Evolutionary conservation across 2,888 invertebrate genomes (phyloP).

Genomic region (Cephus sareptanus): DNA sequence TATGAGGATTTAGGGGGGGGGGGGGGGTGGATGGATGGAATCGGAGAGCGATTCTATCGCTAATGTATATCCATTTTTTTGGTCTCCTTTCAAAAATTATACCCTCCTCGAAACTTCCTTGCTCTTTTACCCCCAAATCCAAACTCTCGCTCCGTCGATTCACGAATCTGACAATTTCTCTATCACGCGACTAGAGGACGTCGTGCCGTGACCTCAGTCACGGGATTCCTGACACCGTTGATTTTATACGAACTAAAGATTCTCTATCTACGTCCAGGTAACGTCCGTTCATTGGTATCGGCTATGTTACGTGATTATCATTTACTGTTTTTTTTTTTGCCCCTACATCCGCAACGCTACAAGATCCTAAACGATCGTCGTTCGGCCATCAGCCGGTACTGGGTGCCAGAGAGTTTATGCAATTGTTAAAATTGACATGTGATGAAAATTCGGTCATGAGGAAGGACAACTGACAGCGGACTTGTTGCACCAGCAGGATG

Average conservation of each 20-base stretch:
- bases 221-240: background rate
- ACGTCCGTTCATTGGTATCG: background rate
- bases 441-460: background rate
- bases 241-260: background rate
- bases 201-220: background rate
- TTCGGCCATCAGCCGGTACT: background rate
- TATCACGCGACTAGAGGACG: background rate
- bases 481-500: background rate
- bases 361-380: background rate
- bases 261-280: background rate
- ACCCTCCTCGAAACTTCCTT: too few relatives aligned
- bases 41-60: background rate
- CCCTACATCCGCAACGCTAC: background rate
- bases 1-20: background rate
- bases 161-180: background rate
- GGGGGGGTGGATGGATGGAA: background rate
- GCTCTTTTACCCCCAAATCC: background rate
- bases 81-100: background rate
- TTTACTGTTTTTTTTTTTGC: too few relatives aligned
- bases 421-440: background rate
- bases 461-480: background rate
- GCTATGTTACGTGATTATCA: too few relatives aligned
- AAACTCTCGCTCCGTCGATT: background rate
- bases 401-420: background rate
- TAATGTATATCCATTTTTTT: background rate